Percentiles rank a stretch among this genome's conserved stretches.
phyloP scores from a whole-genome alignment of 2,797 vertebrate species.

The Sciurus carolinensis region DNA sequence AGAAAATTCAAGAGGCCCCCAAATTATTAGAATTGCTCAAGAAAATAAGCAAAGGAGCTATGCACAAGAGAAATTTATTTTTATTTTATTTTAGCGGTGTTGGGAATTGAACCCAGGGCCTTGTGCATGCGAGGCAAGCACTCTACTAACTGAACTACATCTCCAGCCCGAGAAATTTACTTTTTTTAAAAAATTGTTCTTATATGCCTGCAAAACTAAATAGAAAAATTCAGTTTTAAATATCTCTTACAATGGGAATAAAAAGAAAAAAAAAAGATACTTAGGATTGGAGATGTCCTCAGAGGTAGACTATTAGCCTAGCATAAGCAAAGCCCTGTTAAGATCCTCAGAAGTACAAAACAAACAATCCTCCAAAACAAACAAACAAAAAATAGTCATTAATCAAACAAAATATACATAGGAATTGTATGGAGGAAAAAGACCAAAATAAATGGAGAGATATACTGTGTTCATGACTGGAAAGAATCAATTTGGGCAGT shows the following conservation, averaged over 20 bases:
- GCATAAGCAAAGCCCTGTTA: neutral
- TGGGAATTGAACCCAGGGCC: too few species aligned
- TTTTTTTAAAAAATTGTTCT: neutral
- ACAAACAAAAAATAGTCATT: neutral
- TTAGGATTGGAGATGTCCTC: neutral
- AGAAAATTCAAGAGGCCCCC: neutral
- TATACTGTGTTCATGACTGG: neutral
- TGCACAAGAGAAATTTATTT: neutral
- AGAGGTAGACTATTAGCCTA: neutral
- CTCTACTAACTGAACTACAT: too few species aligned
- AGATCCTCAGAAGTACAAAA: neutral
- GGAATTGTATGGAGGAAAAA: conserved; percentile 38
- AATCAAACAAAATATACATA: neutral
- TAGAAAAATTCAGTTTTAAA: conserved; percentile 35
- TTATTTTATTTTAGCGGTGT: neutral
- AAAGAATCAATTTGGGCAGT: neutral
- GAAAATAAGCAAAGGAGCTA: neutral
- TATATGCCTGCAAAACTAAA: neutral
- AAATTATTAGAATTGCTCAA: neutral
- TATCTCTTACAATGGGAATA: neutral
- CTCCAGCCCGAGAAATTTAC: neutral
- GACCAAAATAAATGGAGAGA: conserved; percentile 1
- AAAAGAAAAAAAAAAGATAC: neutral
- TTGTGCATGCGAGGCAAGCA: too few species aligned
- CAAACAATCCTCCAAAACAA: too few species aligned